These are phyloP conservation scores for Lethrus apterus DNA, from an alignment of 1,140 invertebrate genomes.

Conservation along the genomic window DNA sequence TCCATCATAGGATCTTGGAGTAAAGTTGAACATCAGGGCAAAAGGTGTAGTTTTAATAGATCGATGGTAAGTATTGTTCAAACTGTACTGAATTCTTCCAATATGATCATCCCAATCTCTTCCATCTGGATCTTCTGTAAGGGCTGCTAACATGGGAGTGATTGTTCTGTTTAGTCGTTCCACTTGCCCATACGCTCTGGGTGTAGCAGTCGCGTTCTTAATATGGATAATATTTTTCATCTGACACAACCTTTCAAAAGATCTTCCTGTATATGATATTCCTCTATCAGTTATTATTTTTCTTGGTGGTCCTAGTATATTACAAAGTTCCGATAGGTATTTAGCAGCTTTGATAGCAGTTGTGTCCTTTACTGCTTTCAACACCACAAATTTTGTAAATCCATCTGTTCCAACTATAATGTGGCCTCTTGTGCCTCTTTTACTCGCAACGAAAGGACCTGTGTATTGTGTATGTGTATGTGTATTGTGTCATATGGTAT, in stretches of 20 bases:
- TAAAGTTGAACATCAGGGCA: conserved; percentile 11
- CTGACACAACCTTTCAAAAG: conserved; percentile 14
- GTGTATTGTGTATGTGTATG: too few species aligned
- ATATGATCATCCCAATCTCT: conserved; percentile 26
- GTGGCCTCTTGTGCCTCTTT: conserved; percentile 29
- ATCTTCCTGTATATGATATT: conserved; percentile 29
- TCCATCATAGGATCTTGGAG: neutral
- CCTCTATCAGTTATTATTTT: conserved; percentile 33
- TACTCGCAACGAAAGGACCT: conserved; percentile 17
- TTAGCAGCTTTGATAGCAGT: neutral
- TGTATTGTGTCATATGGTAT: too few species aligned
- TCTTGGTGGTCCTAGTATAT: conserved; percentile 31
- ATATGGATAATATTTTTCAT: conserved; percentile 25
- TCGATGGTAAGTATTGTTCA: conserved; percentile 23
- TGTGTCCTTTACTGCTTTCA: conserved; percentile 10
- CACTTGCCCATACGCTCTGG: conserved; percentile 35
- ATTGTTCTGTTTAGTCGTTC: conserved; percentile 30
- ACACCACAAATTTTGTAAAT: conserved; percentile 32
- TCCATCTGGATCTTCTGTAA: conserved; percentile 19
- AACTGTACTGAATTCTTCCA: conserved; percentile 25
- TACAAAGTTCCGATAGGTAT: conserved; percentile 14
- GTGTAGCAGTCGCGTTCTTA: conserved; percentile 32
- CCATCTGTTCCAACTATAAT: conserved; percentile 36
- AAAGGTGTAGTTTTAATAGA: conserved; percentile 8
- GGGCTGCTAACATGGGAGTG: conserved; percentile 24